Conservation (phyloP, 2,888 invertebrate genomes). For the Erannis defoliaria region DNA sequence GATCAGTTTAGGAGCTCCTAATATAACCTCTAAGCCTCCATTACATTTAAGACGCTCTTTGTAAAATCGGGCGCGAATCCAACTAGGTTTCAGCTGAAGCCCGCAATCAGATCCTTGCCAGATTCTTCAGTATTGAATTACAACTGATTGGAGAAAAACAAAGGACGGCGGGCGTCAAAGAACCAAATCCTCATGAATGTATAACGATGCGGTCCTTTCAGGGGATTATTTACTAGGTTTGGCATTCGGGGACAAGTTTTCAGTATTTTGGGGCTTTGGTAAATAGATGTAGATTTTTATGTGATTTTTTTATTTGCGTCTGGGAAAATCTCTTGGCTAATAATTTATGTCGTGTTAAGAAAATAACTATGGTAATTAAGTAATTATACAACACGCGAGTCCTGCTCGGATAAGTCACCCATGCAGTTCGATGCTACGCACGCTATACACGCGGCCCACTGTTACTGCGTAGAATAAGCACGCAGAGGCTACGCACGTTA, state of each 20-base stretch:
- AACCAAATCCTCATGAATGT: conserved; percentile 61
- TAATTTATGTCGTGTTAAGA: too few species aligned
- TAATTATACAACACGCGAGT: too few species aligned
- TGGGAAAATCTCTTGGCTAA: too few species aligned
- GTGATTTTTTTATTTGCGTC: too few species aligned
- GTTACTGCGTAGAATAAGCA: too few species aligned
- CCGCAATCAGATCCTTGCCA: conserved; percentile 26
- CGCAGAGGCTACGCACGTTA: too few species aligned
- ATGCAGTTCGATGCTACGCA: too few species aligned
- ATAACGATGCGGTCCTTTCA: conserved; percentile 55
- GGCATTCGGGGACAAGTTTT: conserved; percentile 2
- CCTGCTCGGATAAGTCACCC: too few species aligned
- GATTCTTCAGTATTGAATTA: conserved; percentile 44
- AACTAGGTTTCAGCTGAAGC: conserved; percentile 10
- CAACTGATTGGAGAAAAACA: conserved; percentile 62
- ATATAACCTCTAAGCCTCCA: neutral
- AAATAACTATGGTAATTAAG: too few species aligned
- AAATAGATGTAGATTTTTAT: too few species aligned
- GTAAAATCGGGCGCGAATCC: conserved; percentile 17
- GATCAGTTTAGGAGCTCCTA: too few species aligned
- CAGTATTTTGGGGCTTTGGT: neutral
- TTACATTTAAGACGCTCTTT: conserved; percentile 5
- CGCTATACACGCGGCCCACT: too few species aligned
- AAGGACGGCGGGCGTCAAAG: conserved; percentile 54
- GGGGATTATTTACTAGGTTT: conserved; percentile 26